Evolutionary conservation across 1,140 invertebrate species (phyloP).

Genomic region (Lamellibrachia luymesi): DNA sequence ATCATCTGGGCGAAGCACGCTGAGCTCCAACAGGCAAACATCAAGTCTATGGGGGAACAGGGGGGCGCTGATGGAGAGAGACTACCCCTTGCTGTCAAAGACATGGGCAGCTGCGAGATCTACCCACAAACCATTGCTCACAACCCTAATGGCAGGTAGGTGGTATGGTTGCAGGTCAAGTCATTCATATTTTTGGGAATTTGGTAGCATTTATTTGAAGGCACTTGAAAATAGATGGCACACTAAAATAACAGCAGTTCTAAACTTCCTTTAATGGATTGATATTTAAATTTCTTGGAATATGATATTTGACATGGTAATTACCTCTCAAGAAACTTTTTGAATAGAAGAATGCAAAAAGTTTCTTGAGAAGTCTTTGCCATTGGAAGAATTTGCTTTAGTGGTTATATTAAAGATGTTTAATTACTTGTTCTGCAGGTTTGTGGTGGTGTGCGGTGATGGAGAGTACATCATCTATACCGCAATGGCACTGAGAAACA

Average conservation of each 20-base stretch:
- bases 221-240: too few species aligned
- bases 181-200: neutral
- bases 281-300: neutral
- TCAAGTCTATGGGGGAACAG: slow-evolving; percentile 66
- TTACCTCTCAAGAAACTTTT: neutral
- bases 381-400: neutral
- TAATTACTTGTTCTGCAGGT: slow-evolving; percentile 58
- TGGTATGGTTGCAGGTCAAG: neutral
- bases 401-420: neutral
- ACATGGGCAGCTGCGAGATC: slow-evolving; percentile 99
- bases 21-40: slow-evolving; percentile 96
- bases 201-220: neutral
- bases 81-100: slow-evolving; percentile 89
- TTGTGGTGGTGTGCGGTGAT: slow-evolving; percentile 98
- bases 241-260: too few species aligned
- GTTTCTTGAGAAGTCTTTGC: neutral
- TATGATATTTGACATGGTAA: too few species aligned
- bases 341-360: neutral
- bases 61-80: slow-evolving; percentile 83
- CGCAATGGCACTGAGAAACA: slow-evolving; percentile 96
- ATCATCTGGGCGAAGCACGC: slow-evolving; percentile 98
- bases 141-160: slow-evolving; percentile 91
- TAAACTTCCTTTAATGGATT: too few species aligned
- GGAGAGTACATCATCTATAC: slow-evolving; percentile 99
- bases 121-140: slow-evolving; percentile 98